phyloP scores from a whole-genome alignment of 2,113 vertebrate genomes.

The Ornithorhynchus anatinus region DNA sequence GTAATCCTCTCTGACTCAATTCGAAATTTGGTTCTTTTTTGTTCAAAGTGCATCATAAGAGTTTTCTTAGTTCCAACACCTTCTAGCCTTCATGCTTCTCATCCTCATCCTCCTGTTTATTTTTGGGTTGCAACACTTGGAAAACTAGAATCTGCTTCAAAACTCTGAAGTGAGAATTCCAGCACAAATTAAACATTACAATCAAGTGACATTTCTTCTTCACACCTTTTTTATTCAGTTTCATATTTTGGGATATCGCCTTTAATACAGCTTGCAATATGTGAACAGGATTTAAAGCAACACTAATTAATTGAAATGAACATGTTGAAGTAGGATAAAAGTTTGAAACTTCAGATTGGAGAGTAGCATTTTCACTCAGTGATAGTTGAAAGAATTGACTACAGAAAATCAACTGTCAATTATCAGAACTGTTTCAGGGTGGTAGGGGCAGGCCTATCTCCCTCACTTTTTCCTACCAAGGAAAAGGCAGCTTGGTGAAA shows the following conservation, averaged over 20 bases:
- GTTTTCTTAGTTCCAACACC: neutral
- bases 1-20: neutral
- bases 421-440: no score
- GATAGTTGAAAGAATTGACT: no score
- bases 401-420: no score
- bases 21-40: neutral
- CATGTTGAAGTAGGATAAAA: conserved; percentile 19
- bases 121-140: conserved; percentile 51
- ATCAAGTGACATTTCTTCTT: conserved; percentile 53
- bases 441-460: no score
- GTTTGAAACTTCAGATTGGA: conserved; percentile 6
- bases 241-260: conserved; percentile 53
- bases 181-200: conserved; percentile 45
- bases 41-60: neutral
- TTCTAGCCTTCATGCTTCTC: conserved; percentile 10
- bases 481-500: no score
- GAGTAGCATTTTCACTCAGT: no score
- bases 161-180: conserved; percentile 40
- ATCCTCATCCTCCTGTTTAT: conserved; percentile 46
- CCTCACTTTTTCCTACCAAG: no score
- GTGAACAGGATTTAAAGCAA: conserved; percentile 37
- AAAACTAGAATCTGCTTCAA: conserved; percentile 40
- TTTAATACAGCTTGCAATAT: conserved; percentile 39
- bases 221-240: conserved; percentile 50
- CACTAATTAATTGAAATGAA: conserved; percentile 20